A percentile compares a stretch with the other conserved stretches of the same genome.
Conservation (phyloP, 2,113 vertebrate species). For the Vicugna pacos region DNA sequence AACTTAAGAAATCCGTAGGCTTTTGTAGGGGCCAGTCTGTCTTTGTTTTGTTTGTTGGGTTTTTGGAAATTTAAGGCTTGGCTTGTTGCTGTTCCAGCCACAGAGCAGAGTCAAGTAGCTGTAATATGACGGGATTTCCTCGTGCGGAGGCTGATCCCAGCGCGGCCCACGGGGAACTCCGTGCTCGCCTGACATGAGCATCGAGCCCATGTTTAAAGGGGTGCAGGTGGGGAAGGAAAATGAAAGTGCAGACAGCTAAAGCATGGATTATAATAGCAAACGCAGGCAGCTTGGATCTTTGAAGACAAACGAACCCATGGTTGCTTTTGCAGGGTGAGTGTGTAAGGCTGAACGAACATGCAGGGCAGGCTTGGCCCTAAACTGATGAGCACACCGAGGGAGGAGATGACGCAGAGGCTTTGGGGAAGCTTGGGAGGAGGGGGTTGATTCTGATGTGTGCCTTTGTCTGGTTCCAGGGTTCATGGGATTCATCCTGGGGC, state of each 20-base stretch:
- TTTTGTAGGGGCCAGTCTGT: conserved; percentile 36
- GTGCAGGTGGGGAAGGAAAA: background rate
- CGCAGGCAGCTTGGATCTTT: background rate
- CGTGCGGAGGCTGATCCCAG: background rate
- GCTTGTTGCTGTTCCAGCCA: background rate
- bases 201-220: background rate
- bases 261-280: background rate
- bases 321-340: background rate
- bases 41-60: conserved; percentile 54
- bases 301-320: background rate
- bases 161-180: background rate
- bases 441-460: background rate
- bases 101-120: background rate
- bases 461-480: background rate
- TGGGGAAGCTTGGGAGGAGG: background rate
- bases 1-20: conserved; percentile 21
- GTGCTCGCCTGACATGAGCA: background rate
- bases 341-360: background rate
- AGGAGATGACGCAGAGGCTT: background rate
- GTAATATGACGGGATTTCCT: background rate
- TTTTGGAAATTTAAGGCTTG: conserved; percentile 35
- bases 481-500: background rate
- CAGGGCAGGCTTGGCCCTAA: background rate
- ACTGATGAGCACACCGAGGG: background rate
- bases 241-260: background rate